Evolutionary conservation across 2,888 invertebrate species (phyloP).

Genomic region (Cephonodes hylas): DNA sequence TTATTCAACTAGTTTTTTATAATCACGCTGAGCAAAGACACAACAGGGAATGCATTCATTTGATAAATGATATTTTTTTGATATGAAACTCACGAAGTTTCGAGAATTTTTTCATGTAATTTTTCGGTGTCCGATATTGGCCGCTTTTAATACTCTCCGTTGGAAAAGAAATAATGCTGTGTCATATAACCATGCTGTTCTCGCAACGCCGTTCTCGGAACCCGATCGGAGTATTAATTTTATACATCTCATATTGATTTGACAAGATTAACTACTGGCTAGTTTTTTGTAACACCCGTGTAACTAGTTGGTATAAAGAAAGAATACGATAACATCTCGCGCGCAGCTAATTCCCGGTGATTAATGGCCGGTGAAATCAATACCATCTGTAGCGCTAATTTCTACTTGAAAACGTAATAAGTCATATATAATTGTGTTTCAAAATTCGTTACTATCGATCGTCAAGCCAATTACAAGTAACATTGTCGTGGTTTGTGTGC

Average conservation of each 20-base stretch:
- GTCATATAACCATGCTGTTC: constrained; percentile 52
- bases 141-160: constrained; percentile 56
- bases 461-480: constrained; percentile 77
- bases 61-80: constrained; percentile 76
- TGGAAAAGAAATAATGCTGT: constrained; percentile 55
- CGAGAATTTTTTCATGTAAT: constrained; percentile 51
- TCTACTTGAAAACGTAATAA: constrained; percentile 44
- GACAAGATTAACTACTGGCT: constrained; percentile 49
- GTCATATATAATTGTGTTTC: constrained; percentile 51
- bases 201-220: constrained; percentile 56
- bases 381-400: constrained; percentile 40
- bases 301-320: constrained; percentile 37
- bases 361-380: constrained; percentile 39
- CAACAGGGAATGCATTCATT: constrained; percentile 75
- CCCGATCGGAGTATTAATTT: constrained; percentile 50
- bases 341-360: constrained; percentile 46
- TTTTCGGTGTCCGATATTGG: constrained; percentile 63
- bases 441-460: constrained; percentile 64
- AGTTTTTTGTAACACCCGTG: constrained; percentile 38
- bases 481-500: constrained; percentile 71
- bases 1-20: constrained; percentile 79
- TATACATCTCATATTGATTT: constrained; percentile 53
- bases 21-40: constrained; percentile 78
- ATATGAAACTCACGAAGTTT: constrained; percentile 30
- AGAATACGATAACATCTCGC: constrained; percentile 39